phyloP scores from a whole-genome alignment of 1,140 invertebrate species.

The Choristoneura fumiferana region DNA sequence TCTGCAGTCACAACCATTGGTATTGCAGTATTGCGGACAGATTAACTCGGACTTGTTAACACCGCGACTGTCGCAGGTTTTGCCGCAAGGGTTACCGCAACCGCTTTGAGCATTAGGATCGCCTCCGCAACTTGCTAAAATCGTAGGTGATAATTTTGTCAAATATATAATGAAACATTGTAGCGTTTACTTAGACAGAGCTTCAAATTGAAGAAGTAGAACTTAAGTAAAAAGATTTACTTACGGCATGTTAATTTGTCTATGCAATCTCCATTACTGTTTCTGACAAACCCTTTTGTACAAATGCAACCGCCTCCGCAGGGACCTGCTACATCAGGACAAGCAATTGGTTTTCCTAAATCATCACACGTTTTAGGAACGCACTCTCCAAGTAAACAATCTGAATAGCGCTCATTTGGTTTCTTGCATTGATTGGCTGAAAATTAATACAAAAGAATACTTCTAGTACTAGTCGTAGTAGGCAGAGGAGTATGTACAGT shows the following conservation, averaged over 20 bases:
- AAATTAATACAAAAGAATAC: not conserved
- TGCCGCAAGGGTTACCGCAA: constrained; percentile 1
- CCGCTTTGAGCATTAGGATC: not conserved
- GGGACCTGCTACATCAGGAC: not conserved
- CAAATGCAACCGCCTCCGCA: constrained; percentile 17
- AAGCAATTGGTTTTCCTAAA: not conserved
- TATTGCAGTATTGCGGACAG: not conserved
- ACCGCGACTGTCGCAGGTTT: not conserved
- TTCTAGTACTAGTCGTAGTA: no score
- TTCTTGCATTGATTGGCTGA: not conserved
- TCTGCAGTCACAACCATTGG: constrained; percentile 6
- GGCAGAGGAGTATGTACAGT: no score
- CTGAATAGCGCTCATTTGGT: not conserved
- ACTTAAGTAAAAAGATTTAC: no score
- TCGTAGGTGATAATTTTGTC: no score
- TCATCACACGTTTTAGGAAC: not conserved
- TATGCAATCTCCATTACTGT: constrained; percentile 10
- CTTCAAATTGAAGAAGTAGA: no score
- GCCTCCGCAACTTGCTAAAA: not conserved
- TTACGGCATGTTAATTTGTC: not conserved
- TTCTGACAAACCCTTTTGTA: constrained; percentile 17
- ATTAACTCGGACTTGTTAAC: not conserved
- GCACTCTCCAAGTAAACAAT: not conserved
- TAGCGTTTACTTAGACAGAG: no score
- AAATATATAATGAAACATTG: no score